Evolutionary conservation across 2,888 invertebrate species (phyloP).

Genomic region (Cephus rjabovi): DNA sequence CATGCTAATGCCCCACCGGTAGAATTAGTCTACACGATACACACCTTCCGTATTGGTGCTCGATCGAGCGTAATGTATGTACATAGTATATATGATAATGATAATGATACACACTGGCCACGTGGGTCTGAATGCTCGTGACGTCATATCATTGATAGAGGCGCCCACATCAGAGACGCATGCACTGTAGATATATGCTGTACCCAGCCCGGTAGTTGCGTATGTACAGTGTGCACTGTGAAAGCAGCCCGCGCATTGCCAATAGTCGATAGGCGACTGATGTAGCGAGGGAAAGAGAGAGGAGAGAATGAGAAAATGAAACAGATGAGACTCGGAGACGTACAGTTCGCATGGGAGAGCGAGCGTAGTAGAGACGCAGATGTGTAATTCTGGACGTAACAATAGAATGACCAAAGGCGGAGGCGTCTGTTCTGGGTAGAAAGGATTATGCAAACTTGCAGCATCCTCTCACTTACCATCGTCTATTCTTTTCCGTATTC

Average conservation of each 20-base stretch:
- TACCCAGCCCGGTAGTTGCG: constrained; percentile 25
- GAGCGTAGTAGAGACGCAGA: constrained; percentile 3
- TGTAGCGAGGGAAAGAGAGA: not conserved
- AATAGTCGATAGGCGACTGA: constrained; percentile 7
- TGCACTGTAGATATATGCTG: constrained; percentile 21
- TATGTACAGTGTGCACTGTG: not conserved
- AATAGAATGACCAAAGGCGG: constrained; percentile 7
- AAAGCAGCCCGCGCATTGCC: constrained; percentile 9
- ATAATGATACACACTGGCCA: constrained; percentile 26
- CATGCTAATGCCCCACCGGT: not conserved
- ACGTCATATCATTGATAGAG: constrained; percentile 54
- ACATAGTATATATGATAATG: not conserved
- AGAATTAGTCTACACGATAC: not conserved
- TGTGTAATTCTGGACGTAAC: constrained; percentile 11
- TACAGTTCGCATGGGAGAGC: not conserved
- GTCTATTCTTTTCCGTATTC: not conserved
- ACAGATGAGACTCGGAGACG: not conserved
- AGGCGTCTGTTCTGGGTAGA: not conserved
- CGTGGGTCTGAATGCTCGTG: constrained; percentile 35
- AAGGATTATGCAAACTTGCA: constrained; percentile 4
- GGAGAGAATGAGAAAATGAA: constrained; percentile 21
- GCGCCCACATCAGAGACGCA: constrained; percentile 49
- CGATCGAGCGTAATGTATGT: not conserved
- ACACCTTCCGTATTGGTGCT: constrained; percentile 1
- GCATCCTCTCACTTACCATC: not conserved